Percentiles rank a stretch among this genome's conserved stretches.
phyloP scores from a whole-genome alignment of 2,888 invertebrate species.

The Ochropleura plecta region DNA sequence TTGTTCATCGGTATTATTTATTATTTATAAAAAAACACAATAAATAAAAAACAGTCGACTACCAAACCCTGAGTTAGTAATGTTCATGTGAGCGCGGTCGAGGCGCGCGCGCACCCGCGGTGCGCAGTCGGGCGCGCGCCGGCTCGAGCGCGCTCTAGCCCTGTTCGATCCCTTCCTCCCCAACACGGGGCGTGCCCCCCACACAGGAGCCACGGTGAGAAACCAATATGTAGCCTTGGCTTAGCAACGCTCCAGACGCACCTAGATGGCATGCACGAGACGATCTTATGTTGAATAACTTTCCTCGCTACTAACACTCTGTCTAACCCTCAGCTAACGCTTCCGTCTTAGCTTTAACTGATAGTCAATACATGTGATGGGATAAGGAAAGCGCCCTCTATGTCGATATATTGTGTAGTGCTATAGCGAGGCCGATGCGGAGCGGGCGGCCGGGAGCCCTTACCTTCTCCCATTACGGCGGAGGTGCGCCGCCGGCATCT shows the following conservation, averaged over 20 bases:
- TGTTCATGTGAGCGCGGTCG: constrained; percentile 80
- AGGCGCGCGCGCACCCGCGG: constrained; percentile 72
- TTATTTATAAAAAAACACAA: constrained; percentile 85
- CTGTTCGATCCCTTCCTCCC: constrained; percentile 78
- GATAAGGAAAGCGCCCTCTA: constrained; percentile 94
- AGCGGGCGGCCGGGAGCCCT: constrained; percentile 90
- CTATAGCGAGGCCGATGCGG: constrained; percentile 85
- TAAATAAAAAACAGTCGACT: constrained; percentile 88
- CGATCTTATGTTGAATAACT: constrained; percentile 83
- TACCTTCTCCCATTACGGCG: constrained; percentile 91
- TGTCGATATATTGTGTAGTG: constrained; percentile 81
- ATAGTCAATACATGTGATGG: constrained; percentile 91
- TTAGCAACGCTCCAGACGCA: constrained; percentile 88
- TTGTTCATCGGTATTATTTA: constrained; percentile 89
- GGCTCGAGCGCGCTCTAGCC: constrained; percentile 79
- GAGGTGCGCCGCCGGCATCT: constrained; percentile 89
- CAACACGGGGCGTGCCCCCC: constrained; percentile 82
- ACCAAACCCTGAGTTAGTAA: constrained; percentile 84
- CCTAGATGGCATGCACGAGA: constrained; percentile 84
- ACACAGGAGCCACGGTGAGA: constrained; percentile 89
- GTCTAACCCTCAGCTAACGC: constrained; percentile 87
- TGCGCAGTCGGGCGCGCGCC: constrained; percentile 74
- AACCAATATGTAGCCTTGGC: constrained; percentile 88
- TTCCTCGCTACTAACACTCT: constrained; percentile 85
- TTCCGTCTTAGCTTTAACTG: constrained; percentile 87